Evolutionary conservation across 2,113 vertebrate species (phyloP).

Genomic region (Stigmatopora nigra): DNA sequence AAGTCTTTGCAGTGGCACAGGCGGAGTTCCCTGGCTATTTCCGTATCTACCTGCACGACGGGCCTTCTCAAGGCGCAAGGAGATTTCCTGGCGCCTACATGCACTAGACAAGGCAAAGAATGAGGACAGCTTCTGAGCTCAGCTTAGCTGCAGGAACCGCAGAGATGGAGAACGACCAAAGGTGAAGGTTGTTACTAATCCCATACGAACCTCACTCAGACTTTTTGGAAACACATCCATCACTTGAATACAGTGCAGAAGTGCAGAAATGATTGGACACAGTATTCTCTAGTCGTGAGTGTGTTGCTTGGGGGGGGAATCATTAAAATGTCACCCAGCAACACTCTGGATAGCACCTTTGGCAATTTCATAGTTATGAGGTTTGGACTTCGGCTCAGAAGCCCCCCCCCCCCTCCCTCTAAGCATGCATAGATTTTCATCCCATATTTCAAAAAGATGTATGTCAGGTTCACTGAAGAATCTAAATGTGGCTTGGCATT

Average conservation of each 20-base stretch:
- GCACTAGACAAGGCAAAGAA: constrained; percentile 25
- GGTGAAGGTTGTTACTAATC: constrained; percentile 14
- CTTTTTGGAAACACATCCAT: not conserved
- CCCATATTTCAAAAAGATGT: not conserved
- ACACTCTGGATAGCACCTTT: too few species aligned
- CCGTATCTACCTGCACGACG: constrained; percentile 53
- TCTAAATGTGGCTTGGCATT: not conserved
- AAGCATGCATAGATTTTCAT: not conserved
- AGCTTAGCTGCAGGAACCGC: constrained; percentile 28
- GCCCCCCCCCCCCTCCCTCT: too few species aligned
- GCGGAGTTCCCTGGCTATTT: constrained; percentile 34
- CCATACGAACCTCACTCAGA: constrained; percentile 18
- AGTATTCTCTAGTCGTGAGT: not conserved
- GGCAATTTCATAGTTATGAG: too few species aligned
- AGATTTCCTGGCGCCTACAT: constrained; percentile 27
- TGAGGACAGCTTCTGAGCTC: not conserved
- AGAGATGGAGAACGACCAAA: constrained; percentile 8
- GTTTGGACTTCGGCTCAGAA: too few species aligned
- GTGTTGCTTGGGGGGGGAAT: too few species aligned
- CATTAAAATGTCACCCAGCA: too few species aligned
- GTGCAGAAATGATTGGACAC: not conserved
- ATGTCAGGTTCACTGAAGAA: not conserved
- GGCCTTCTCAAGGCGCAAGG: constrained; percentile 45
- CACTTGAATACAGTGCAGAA: not conserved
- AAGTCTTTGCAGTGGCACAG: constrained; percentile 64